These are phyloP conservation scores for Hippocampus kuda DNA, from an alignment of 2,797 vertebrate genomes.

Conservation along the genomic window DNA sequence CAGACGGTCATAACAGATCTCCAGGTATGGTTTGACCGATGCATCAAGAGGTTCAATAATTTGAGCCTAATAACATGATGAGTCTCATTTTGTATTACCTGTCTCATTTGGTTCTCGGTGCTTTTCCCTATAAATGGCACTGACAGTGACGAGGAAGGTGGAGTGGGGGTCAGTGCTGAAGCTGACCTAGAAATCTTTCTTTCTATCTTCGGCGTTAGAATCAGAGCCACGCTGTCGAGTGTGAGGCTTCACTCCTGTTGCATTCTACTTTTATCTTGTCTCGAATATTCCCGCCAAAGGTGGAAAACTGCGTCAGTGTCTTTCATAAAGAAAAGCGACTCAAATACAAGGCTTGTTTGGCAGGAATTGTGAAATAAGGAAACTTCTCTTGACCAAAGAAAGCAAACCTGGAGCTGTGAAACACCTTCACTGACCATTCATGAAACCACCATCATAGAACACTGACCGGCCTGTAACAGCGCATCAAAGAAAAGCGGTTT, in stretches of 20 bases:
- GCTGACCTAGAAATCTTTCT: background rate
- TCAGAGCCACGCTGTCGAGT: background rate
- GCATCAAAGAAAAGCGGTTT: too few species aligned
- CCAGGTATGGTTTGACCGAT: background rate
- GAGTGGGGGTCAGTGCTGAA: background rate
- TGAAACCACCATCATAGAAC: too few species aligned
- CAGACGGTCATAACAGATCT: background rate
- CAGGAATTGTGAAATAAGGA: background rate
- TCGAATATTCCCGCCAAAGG: background rate
- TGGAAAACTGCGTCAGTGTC: background rate
- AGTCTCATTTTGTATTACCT: background rate
- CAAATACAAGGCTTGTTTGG: background rate
- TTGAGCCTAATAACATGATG: background rate
- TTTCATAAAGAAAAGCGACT: background rate
- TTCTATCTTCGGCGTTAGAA: background rate
- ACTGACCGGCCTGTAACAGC: too few species aligned
- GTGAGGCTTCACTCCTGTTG: background rate
- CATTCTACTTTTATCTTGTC: background rate
- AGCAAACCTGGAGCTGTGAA: background rate
- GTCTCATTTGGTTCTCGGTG: background rate
- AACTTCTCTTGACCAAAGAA: background rate
- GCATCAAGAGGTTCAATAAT: background rate
- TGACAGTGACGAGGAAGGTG: background rate
- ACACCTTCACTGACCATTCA: too few species aligned
- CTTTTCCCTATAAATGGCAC: background rate